phyloP scores from a whole-genome alignment of 2,113 vertebrate species.

The Cephalopterus ornatus region DNA sequence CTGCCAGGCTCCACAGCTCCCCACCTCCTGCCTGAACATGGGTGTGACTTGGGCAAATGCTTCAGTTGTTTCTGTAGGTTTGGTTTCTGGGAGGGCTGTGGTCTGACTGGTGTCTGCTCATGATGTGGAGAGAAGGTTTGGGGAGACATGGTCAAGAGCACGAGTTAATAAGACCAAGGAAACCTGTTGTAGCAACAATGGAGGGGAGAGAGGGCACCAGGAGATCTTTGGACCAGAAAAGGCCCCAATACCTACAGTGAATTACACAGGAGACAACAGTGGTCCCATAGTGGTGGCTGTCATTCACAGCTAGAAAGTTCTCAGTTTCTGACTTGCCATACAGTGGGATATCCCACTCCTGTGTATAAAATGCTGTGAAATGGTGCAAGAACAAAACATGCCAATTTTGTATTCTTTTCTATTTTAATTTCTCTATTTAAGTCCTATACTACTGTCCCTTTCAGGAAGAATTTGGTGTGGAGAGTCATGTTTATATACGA shows the following conservation, averaged over 20 bases:
- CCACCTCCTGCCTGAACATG: conserved; percentile 63
- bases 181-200: neutral
- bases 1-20: conserved; percentile 40
- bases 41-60: conserved; percentile 73
- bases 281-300: neutral
- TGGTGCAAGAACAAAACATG: neutral
- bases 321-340: neutral
- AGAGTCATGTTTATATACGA: neutral
- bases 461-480: neutral
- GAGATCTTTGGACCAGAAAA: neutral
- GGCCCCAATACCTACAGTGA: neutral
- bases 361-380: neutral
- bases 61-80: conserved; percentile 66
- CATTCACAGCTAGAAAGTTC: neutral
- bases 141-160: neutral
- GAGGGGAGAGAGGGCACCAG: neutral
- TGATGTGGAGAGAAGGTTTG: neutral
- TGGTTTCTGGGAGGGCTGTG: conserved; percentile 12
- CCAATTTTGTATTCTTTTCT: neutral
- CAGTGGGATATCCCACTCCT: neutral
- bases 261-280: neutral
- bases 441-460: neutral
- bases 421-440: neutral
- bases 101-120: neutral
- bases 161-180: neutral